Conservation (phyloP, 1,140 invertebrate species). For the Drosophila littoralis region DNA sequence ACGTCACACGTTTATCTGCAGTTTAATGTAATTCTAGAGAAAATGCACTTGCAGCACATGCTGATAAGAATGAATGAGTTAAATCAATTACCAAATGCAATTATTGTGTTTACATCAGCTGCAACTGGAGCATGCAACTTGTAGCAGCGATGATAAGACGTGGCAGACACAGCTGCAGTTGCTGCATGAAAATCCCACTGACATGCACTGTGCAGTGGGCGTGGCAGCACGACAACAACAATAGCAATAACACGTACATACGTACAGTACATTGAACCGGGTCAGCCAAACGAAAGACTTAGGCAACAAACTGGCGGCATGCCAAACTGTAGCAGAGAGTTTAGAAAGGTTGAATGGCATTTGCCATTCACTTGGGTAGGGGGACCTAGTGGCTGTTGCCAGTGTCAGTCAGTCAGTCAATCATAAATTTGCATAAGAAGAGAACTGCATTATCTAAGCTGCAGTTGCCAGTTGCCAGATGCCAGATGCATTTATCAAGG, state of each 20-base stretch:
- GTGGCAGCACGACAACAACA: conserved; percentile 57
- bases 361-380: conserved; percentile 61
- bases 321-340: conserved; percentile 68
- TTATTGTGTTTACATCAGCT: conserved; percentile 22
- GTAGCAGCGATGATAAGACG: not conserved
- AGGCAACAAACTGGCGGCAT: conserved; percentile 43
- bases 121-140: conserved; percentile 1
- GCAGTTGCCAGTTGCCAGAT: conserved; percentile 34
- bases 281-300: conserved; percentile 47
- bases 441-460: conserved; percentile 75
- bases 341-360: conserved; percentile 79
- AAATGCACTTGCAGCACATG: conserved; percentile 1
- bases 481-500: conserved; percentile 66
- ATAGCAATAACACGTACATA: conserved; percentile 6
- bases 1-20: not conserved
- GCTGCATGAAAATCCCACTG: conserved; percentile 20
- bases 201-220: conserved; percentile 40
- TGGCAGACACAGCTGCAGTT: not conserved
- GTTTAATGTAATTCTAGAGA: not conserved
- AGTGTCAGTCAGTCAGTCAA: conserved; percentile 57
- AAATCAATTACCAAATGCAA: conserved; percentile 45
- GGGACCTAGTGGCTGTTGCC: conserved; percentile 56
- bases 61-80: conserved; percentile 35
- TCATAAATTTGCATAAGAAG: conserved; percentile 80
- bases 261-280: conserved; percentile 62